Evolutionary conservation across 2,797 vertebrate genomes (phyloP).

Genomic region (Discoglossus pictus): DNA sequence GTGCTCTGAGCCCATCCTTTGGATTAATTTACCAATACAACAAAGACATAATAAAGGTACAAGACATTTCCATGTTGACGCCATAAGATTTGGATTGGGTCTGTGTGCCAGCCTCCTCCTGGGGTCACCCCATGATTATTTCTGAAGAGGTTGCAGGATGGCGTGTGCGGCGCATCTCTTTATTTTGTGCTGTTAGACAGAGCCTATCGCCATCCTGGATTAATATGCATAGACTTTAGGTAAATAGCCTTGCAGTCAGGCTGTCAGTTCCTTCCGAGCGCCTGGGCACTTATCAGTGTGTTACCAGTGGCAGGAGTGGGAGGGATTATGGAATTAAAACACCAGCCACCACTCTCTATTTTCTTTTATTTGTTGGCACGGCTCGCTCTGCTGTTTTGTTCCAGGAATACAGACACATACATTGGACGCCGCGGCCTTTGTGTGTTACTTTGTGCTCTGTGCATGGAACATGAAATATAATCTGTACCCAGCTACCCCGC

Average conservation of each 20-base stretch:
- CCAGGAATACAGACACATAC: constrained; percentile 44
- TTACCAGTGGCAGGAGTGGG: constrained; percentile 67
- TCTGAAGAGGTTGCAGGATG: constrained; percentile 47
- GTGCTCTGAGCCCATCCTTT: no score
- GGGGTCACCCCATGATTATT: constrained; percentile 55
- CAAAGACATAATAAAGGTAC: no score
- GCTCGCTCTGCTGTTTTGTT: constrained; percentile 57
- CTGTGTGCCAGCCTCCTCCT: neutral
- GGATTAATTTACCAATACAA: no score
- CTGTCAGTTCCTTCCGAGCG: constrained; percentile 65
- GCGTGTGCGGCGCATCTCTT: constrained; percentile 58
- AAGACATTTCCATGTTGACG: no score
- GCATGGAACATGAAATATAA: constrained; percentile 5
- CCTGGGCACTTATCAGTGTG: constrained; percentile 66
- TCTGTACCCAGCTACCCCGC: constrained; percentile 14
- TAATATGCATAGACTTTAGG: constrained; percentile 72
- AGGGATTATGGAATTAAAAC: constrained; percentile 71
- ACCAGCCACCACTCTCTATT: constrained; percentile 64
- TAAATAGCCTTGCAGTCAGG: constrained; percentile 67
- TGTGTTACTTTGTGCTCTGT: neutral
- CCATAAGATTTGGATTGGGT: no score
- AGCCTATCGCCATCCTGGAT: constrained; percentile 62
- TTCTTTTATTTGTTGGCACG: constrained; percentile 65
- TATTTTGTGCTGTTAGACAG: constrained; percentile 64
- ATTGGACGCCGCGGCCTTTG: neutral